Conservation (phyloP, 2,113 vertebrate genomes). For the Noctilio leporinus region DNA sequence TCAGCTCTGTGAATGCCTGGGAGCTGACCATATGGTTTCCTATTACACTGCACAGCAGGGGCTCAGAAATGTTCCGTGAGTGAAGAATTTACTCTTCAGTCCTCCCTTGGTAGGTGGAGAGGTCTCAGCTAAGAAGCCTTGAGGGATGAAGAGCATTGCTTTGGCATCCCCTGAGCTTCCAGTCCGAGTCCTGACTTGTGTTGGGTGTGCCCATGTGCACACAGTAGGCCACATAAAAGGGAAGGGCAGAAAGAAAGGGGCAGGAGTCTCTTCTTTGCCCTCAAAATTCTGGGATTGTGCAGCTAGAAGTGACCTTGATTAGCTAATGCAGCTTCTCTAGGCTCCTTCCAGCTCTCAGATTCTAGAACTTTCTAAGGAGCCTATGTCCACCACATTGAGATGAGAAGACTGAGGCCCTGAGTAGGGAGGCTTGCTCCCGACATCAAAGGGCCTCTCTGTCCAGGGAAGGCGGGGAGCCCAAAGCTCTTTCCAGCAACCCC, state of each 20-base stretch:
- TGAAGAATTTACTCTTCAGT: not conserved
- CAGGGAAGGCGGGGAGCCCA: not conserved
- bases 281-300: not conserved
- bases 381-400: not conserved
- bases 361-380: constrained; percentile 34
- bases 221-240: not conserved
- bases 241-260: not conserved
- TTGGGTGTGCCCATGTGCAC: not conserved
- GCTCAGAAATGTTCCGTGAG: not conserved
- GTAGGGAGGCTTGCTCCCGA: not conserved
- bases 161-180: not conserved
- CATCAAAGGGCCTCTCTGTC: not conserved
- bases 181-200: not conserved
- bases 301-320: not conserved
- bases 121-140: not conserved
- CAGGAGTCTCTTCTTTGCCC: not conserved
- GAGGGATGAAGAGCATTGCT: not conserved
- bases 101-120: not conserved
- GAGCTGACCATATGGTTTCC: not conserved
- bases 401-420: not conserved
- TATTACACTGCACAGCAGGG: not conserved
- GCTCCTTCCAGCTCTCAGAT: not conserved
- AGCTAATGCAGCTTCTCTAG: not conserved
- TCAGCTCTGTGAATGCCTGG: not conserved
- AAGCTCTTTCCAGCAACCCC: constrained; percentile 44